Percentiles rank a stretch among this genome's conserved stretches.
Evolutionary conservation across 2,797 vertebrate species (phyloP).

Genomic region (Monodelphis domestica): DNA sequence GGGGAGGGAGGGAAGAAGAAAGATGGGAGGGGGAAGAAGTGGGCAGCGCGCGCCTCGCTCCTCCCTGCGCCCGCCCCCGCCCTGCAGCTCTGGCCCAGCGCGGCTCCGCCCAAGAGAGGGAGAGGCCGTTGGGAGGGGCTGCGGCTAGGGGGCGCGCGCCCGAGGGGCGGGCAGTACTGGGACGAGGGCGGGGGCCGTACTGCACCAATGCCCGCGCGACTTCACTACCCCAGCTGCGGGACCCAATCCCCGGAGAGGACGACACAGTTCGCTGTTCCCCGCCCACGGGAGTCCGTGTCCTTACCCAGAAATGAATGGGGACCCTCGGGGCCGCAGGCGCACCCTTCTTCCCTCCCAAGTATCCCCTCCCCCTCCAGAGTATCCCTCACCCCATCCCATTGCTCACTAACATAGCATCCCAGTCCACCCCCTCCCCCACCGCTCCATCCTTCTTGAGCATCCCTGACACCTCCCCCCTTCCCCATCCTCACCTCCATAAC

Average conservation of each 20-base stretch:
- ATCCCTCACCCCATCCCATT: not conserved
- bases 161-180: not conserved
- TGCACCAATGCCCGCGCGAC: not conserved
- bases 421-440: slow-evolving; percentile 30
- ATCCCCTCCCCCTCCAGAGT: not conserved
- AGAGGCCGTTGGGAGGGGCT: not conserved
- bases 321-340: too few relatives aligned
- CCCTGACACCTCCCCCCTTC: not conserved
- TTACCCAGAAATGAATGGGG: too few relatives aligned
- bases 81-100: not conserved
- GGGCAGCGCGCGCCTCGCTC: fast-evolving
- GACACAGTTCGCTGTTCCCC: not conserved
- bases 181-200: not conserved
- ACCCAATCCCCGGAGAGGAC: too few relatives aligned
- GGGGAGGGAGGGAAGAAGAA: slow-evolving; percentile 29
- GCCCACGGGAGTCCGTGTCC: not conserved
- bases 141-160: not conserved
- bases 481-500: not conserved
- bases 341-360: not conserved
- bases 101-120: not conserved
- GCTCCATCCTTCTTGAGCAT: too few relatives aligned
- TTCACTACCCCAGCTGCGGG: not conserved
- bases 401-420: not conserved
- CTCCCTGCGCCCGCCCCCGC: not conserved
- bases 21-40: not conserved